These are phyloP conservation scores for Oceanites oceanicus DNA, from an alignment of 2,113 vertebrate genomes.

Conservation along the genomic window DNA sequence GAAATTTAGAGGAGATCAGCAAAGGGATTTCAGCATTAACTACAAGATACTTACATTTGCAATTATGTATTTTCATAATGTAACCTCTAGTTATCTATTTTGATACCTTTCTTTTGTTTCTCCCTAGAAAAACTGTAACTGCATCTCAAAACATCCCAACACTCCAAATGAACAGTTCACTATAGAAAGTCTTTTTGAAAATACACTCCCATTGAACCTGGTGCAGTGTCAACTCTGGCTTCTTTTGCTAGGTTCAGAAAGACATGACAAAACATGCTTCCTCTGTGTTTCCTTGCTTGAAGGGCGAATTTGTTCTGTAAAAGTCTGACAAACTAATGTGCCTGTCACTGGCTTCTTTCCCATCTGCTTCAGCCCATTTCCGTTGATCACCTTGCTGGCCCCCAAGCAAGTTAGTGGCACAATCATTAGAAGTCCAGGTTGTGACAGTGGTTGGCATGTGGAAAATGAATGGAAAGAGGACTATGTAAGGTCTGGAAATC, in stretches of 20 bases:
- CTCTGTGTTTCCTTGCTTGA: not conserved
- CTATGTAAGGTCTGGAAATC: not conserved
- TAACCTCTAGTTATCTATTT: not conserved
- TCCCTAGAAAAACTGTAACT: not conserved
- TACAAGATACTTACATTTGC: not conserved
- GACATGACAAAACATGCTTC: not conserved
- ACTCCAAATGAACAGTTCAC: not conserved
- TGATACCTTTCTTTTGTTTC: not conserved
- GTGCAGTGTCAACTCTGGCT: not conserved
- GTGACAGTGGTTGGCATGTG: not conserved
- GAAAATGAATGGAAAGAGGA: not conserved
- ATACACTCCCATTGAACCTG: not conserved
- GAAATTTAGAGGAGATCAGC: constrained; percentile 43
- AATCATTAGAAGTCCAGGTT: not conserved
- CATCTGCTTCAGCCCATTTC: not conserved
- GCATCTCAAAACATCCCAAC: not conserved
- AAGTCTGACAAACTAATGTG: not conserved
- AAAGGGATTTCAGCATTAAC: not conserved
- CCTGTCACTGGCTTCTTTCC: not conserved
- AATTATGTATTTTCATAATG: not conserved
- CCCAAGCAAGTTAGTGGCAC: not conserved
- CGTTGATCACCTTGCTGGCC: not conserved
- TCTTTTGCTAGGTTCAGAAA: not conserved
- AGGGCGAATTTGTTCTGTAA: not conserved
- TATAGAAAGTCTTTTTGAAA: not conserved